Percentiles rank a stretch among this genome's conserved stretches.
These are phyloP conservation scores for Ophioninae sp. DNA, from an alignment of 2,888 invertebrate species.

Conservation along the genomic window DNA sequence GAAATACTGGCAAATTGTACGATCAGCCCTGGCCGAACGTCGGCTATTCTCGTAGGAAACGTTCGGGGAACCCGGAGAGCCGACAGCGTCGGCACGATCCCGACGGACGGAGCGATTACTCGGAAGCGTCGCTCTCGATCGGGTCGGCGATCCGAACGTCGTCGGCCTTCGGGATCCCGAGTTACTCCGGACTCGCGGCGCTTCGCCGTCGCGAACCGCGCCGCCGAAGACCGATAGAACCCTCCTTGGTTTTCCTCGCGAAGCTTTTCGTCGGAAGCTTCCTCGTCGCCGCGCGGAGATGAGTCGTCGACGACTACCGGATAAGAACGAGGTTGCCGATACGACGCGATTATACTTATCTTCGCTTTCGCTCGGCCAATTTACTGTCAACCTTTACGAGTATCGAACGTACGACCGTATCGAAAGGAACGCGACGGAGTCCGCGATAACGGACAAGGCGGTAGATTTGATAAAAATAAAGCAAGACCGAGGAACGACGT, in stretches of 20 bases:
- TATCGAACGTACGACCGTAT: neutral
- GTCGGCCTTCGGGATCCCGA: neutral
- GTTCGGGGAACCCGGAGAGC: no score
- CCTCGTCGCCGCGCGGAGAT: neutral
- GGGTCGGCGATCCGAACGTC: no score
- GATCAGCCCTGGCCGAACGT: no score
- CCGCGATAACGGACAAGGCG: slow-evolving; percentile 8
- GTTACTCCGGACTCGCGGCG: neutral
- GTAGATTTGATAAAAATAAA: neutral
- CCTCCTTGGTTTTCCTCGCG: neutral
- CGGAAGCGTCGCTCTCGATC: no score
- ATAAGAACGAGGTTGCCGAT: neutral
- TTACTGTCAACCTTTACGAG: neutral
- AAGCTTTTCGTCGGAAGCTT: neutral
- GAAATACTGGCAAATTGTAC: no score
- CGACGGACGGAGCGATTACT: no score
- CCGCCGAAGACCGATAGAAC: neutral
- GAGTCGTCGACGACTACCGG: neutral
- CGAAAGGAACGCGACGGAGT: neutral
- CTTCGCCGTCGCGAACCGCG: neutral
- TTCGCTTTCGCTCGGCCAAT: neutral
- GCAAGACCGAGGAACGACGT: neutral
- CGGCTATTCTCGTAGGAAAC: no score
- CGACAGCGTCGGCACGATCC: no score
- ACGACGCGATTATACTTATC: neutral